Evolutionary conservation across 2,888 invertebrate genomes (phyloP), one percentile per base, ranked within the genome.

Genomic region (Trichogramma evanescens): DNA sequence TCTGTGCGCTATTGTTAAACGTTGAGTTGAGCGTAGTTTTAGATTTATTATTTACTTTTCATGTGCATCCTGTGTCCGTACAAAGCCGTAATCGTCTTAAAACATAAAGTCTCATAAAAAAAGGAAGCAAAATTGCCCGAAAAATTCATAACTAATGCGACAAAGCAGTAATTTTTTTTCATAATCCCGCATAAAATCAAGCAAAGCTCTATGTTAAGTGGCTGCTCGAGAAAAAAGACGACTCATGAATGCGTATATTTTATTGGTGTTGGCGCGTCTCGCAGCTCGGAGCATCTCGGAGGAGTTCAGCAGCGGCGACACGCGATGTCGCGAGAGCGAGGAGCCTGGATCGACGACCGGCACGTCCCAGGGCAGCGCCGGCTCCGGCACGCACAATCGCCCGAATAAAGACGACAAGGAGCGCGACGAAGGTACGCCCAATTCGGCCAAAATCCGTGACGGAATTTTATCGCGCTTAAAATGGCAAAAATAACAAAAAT

Each of bases 221-320:
- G 2, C 26, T 26, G 26, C 26, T 26, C 26, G 54, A 53, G n/a
- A 53, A 42, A 13, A 43, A 43, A 6, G 39, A 52, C 9, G 41
- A 5, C 41, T 49, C 13, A 49, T 10, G 7, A 10, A 7, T 49
- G 9, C 2, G 46, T 46, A 46, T 41, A 40, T 52, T 40, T 8
- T 52, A 6, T 9, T 4, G 41, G 51, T 38, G n/a, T 41, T 42
- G 2, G 26, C 26, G 26, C 77, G 72, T 66, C 67, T 79, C 79
- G 59, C 84, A 94, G 94, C 94, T 73, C 88, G 94, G 78, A 95
- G 94, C 83, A 93, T 95, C 80, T 95, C 95, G 75, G 96, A 97
- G 82, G 96, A 97, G 81, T 95, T 95, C 83, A 94, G 94, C 80
- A 94, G 93, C 80, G 91, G 90, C 70, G 91, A 92, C 79, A 83